These are phyloP conservation scores for Drosophila meridiana DNA, from an alignment of 2,888 invertebrate species.

Conservation along the genomic window DNA sequence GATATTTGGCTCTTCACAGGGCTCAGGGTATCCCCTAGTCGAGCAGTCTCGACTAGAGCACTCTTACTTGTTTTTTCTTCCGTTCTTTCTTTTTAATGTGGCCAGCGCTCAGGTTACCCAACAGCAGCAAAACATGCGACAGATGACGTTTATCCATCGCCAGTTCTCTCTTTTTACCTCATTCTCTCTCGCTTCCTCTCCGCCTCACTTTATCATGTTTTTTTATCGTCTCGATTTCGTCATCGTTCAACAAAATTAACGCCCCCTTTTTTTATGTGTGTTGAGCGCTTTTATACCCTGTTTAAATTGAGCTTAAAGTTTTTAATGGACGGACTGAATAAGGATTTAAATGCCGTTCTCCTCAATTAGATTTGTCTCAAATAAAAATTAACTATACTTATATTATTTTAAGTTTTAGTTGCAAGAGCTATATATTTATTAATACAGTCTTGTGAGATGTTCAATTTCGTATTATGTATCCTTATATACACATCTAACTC, in stretches of 20 bases:
- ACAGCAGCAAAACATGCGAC: slow-evolving; percentile 47
- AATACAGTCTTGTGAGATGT: too few species aligned
- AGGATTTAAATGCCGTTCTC: not conserved
- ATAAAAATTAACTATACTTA: too few species aligned
- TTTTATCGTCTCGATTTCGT: slow-evolving; percentile 67
- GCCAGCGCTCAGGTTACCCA: slow-evolving; percentile 40
- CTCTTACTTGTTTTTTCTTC: too few species aligned
- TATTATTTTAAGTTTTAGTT: too few species aligned
- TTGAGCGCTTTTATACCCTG: slow-evolving; percentile 17
- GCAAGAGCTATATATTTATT: too few species aligned
- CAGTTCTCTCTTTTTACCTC: not conserved
- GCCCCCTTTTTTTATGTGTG: slow-evolving; percentile 37
- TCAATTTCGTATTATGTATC: not conserved
- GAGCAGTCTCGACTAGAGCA: too few species aligned
- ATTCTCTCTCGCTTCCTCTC: not conserved
- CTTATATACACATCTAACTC: too few species aligned
- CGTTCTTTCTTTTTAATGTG: slow-evolving; percentile 3
- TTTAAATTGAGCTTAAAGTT: not conserved
- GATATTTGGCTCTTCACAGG: too few species aligned
- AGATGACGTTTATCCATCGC: slow-evolving; percentile 46
- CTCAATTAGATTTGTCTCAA: not conserved
- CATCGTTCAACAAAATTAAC: slow-evolving; percentile 62
- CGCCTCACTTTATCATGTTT: slow-evolving; percentile 4
- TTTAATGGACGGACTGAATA: not conserved
- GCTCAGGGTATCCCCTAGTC: too few species aligned